Conservation (phyloP, 92 coral and sea anemone genomes). For the Siderastrea siderea region DNA sequence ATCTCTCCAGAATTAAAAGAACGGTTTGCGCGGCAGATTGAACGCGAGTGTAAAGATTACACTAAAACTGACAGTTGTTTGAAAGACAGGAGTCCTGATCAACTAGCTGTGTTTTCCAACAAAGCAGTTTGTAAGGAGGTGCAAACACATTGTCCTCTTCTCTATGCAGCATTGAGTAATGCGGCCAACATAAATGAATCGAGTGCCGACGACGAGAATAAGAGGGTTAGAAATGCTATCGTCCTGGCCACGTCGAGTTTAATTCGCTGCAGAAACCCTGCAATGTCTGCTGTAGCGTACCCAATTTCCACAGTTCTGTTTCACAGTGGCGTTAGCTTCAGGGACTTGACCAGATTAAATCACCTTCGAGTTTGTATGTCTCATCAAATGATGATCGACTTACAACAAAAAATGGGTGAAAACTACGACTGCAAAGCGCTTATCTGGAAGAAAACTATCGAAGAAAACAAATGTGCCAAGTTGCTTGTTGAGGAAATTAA, state of each 20-base stretch:
- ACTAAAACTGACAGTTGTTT: neutral
- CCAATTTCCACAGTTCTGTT: conserved; percentile 54
- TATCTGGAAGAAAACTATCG: conserved; percentile 45
- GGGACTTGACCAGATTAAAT: conserved; percentile 42
- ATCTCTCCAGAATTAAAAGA: conserved; percentile 35
- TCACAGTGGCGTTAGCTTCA: conserved; percentile 47
- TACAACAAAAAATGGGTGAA: conserved; percentile 60
- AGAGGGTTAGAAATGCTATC: neutral
- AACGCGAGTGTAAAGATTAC: conserved; percentile 24
- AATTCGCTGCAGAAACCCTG: conserved; percentile 33
- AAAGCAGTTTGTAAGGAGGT: neutral
- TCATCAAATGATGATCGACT: conserved; percentile 5
- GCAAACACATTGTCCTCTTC: neutral
- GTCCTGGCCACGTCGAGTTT: conserved; percentile 58
- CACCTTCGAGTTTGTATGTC: conserved; percentile 65
- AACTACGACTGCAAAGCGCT: conserved; percentile 37
- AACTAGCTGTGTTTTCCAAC: neutral
- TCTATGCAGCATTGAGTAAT: neutral
- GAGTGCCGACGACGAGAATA: neutral
- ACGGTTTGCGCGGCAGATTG: conserved; percentile 1
- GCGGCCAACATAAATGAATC: neutral
- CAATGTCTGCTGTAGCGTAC: conserved; percentile 57
- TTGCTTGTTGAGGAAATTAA: conserved; percentile 21
- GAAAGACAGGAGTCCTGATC: neutral
- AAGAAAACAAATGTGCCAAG: conserved; percentile 30